These are phyloP conservation scores for zebrafish (Danio rerio) DNA, from an alignment of 2,113 vertebrate genomes.

Conservation along the genomic window DNA sequence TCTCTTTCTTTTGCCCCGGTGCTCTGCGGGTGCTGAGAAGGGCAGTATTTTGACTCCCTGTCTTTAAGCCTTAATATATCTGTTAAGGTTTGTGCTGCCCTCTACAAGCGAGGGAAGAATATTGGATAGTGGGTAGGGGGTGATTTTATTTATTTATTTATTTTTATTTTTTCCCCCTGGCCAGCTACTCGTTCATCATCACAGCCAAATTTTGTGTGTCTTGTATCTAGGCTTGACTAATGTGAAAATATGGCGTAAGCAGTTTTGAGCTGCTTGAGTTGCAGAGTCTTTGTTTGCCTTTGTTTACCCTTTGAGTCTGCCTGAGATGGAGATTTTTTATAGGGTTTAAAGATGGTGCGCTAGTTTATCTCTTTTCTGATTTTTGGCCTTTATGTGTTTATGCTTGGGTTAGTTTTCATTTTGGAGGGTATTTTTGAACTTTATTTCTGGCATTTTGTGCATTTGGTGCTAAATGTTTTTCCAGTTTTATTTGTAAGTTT, in stretches of 20 bases:
- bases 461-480: neutral
- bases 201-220: conserved; percentile 32
- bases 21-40: conserved; percentile 31
- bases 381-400: no score
- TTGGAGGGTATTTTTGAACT: neutral
- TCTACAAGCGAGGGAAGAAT: neutral
- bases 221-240: conserved; percentile 51
- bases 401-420: no score
- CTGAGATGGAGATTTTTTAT: conserved; percentile 17
- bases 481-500: neutral
- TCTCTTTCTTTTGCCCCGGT: neutral
- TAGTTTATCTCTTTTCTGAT: no score
- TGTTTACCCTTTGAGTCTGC: neutral
- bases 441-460: neutral
- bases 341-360: neutral
- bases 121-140: neutral
- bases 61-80: conserved; percentile 42
- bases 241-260: conserved; percentile 46
- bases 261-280: conserved; percentile 38
- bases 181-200: conserved; percentile 49
- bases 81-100: conserved; percentile 12
- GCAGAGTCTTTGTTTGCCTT: conserved; percentile 32
- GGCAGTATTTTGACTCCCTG: conserved; percentile 24
- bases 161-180: neutral
- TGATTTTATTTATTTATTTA: neutral